Conservation (phyloP, 2,113 vertebrate genomes). For the Cnemophilus loriae region DNA sequence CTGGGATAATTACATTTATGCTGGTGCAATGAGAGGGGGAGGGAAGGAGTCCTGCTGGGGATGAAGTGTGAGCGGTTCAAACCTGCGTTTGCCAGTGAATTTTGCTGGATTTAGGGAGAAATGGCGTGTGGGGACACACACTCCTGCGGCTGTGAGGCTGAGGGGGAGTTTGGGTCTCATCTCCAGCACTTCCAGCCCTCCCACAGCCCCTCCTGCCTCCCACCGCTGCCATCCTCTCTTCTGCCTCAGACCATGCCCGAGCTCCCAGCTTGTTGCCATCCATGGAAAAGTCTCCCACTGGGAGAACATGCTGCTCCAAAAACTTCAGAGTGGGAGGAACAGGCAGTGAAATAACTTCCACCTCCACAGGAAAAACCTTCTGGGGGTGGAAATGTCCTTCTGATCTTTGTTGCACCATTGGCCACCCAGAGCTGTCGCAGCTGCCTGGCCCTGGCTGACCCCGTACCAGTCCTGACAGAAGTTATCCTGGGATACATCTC, state of each 20-base stretch:
- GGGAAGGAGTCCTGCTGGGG: not conserved
- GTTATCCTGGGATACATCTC: not conserved
- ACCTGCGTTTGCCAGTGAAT: not conserved
- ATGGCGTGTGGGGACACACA: not conserved
- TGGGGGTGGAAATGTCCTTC: not conserved
- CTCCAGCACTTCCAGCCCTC: not conserved
- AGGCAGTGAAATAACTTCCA: not conserved
- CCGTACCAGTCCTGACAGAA: not conserved
- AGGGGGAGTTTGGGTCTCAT: not conserved
- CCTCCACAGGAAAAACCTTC: not conserved
- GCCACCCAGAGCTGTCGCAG: not conserved
- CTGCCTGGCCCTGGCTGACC: not conserved
- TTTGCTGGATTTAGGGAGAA: not conserved
- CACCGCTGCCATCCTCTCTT: not conserved
- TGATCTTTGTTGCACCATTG: rapidly evolving
- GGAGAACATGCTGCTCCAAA: not conserved
- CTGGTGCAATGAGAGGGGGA: not conserved
- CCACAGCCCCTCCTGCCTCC: not conserved
- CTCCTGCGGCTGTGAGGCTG: not conserved
- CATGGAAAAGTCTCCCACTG: not conserved
- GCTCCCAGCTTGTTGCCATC: not conserved
- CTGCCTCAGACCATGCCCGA: not conserved
- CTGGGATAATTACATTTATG: slow-evolving; percentile 2
- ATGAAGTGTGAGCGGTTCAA: not conserved
- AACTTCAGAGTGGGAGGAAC: not conserved